These are phyloP conservation scores for Netelia melanura DNA, from an alignment of 2,888 invertebrate genomes.

Conservation along the genomic window DNA sequence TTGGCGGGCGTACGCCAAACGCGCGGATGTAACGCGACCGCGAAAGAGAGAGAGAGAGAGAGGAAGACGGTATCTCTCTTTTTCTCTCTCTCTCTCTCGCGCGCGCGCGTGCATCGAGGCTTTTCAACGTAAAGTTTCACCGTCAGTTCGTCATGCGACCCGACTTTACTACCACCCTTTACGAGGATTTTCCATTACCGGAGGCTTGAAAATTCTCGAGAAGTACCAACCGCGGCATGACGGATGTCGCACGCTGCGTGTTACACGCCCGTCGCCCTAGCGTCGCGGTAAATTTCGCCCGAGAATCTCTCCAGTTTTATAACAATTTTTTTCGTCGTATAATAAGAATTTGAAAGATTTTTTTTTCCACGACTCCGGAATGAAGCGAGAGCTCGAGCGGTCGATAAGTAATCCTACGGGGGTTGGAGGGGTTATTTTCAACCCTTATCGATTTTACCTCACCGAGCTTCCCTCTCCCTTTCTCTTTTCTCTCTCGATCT, in stretches of 20 bases:
- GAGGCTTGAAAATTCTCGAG: constrained; percentile 4
- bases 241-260: not conserved
- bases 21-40: constrained; percentile 1
- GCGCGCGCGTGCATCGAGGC: no score
- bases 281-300: not conserved
- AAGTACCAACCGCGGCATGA: not conserved
- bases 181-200: constrained; percentile 63
- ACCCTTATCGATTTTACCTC: constrained; percentile 55
- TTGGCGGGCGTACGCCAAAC: not conserved
- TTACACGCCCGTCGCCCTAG: not conserved
- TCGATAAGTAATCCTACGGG: constrained; percentile 41
- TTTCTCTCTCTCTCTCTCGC: no score
- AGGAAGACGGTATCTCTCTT: no score
- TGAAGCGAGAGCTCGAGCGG: constrained; percentile 7
- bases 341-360: not conserved
- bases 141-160: constrained; percentile 34
- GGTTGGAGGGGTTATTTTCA: constrained; percentile 56
- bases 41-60: no score
- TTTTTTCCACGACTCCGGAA: not conserved
- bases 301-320: not conserved
- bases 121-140: constrained; percentile 35
- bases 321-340: not conserved
- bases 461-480: constrained; percentile 2
- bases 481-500: not conserved
- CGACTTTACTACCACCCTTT: constrained; percentile 51